Base-by-base conservation (phyloP, 2,888 invertebrate genomes). In the Cantharis rustica region DNA sequence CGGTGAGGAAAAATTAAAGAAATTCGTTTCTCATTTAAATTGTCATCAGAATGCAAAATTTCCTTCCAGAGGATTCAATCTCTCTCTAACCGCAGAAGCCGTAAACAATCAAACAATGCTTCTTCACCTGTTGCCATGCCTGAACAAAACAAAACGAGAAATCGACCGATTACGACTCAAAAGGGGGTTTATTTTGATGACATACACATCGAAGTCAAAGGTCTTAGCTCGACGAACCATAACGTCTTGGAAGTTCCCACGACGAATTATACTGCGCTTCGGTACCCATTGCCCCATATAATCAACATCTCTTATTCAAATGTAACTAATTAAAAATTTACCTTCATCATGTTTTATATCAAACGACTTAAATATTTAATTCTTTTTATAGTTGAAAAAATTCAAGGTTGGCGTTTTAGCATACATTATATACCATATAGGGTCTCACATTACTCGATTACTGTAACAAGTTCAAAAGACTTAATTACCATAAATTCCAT, bases 201-300 rank as follows among this genome's bases (percentile, higher is more conserved):
- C 84, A 83, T 83, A 80, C 81, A 82, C 64, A 47, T 76, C 77
- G 76, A 82, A 84, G 83, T 84, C 84, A 83, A 82, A 84, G 83
- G 84, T 85, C 85, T 84, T 81, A 79, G 84, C 80, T 80, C 83
- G 82, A 75, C 86, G 85, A 84, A 86, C 86, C 87, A 81, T 82
- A 84, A 84, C 85, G 78, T 81, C 83, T 85, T 83, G 84, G 84
- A 81, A 81, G 80, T 86, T 86, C 86, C 83, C 86, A 86, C 87
- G 86, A 79, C 77, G 70, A 73, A 75, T 76, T 79, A 75, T 74
- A 75, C 75, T 76, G 80, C 81, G 80, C 79, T 81, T 72, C 76
- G 72, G 75, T 78, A 73, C 79, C 85, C 84, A 85, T 84, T 86
- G 86, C 86, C 85, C 86, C 84, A 86, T 83, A 85, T 86, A 86